Base-by-base conservation (phyloP, 1,140 invertebrate genomes). In the Campoletis sonorensis region DNA sequence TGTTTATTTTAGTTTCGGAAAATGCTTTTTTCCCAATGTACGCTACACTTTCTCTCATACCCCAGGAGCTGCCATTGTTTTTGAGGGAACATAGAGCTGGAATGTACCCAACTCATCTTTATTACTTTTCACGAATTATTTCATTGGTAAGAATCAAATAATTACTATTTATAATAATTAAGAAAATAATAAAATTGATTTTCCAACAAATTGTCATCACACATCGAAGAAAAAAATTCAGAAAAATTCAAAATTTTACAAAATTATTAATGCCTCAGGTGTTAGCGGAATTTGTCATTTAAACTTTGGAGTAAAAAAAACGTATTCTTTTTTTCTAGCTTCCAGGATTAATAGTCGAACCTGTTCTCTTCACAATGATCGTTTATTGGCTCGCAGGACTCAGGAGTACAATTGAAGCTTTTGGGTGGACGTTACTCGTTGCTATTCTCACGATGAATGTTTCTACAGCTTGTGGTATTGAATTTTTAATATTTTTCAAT, bases 21-120 rank as follows among this genome's bases (percentile, higher is more conserved):
- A 97, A 97, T 85, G 96, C 96, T 4, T 98, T 97, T 90, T 94
- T 95, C 67, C 96, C 96, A 0, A 97, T 97, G 96, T 97, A 97
- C 88, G 94, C 96, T 0, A 95, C 96, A 0, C 92, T 98, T 7
- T 93, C 95, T 79, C 92, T 96, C 81, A 96, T 97, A 85, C 97
- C 97, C 0, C 93, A 95, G 84, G 95, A 96, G 86, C 94, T 96
- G 78, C 96, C 97, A 0, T 89, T 97, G 21, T 95, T 97, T 84
- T 90, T 96, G 51, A 91, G 96, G 68, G 97, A 98, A 89, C 94
- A 96, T 84, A 93, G 95, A 81, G 95, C 95, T 30, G 96, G 96
- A 30, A 90, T 97, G 64, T 98, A 97, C 88, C 90, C 94, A 0
- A 93, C 95, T 0, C 93, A 94, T 11, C 91, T 95, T 13, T 98